These are phyloP conservation scores for Bactericera cockerelli DNA, from an alignment of 1,140 invertebrate genomes.

Conservation along the genomic window DNA sequence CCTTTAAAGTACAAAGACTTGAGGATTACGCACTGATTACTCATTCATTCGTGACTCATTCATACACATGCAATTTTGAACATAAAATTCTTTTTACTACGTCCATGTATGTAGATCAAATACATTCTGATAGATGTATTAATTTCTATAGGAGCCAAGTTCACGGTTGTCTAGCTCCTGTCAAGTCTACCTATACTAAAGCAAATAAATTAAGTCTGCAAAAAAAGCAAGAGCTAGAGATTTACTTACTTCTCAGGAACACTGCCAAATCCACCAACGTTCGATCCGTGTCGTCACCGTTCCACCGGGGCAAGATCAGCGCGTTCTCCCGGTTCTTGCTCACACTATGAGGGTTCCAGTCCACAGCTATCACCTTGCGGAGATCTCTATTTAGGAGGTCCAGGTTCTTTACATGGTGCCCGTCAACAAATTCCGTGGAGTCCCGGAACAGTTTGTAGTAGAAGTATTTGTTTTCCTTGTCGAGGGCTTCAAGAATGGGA, in stretches of 20 bases:
- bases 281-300: conserved; percentile 82
- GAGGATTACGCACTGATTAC: too few species aligned
- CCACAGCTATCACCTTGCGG: conserved; percentile 89
- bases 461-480: conserved; percentile 67
- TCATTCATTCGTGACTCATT: too few species aligned
- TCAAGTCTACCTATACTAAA: too few species aligned
- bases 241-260: conserved; percentile 69
- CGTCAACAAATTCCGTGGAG: conserved; percentile 88
- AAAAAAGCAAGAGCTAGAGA: too few species aligned
- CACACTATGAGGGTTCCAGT: conserved; percentile 80
- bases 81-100: too few species aligned
- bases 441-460: conserved; percentile 88
- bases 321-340: conserved; percentile 81
- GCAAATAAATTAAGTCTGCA: too few species aligned
- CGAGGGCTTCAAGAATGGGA: conserved; percentile 85
- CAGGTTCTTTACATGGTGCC: conserved; percentile 92
- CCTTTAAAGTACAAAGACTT: too few species aligned
- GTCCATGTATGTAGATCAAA: too few species aligned
- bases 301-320: conserved; percentile 77
- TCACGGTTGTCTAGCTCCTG: too few species aligned
- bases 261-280: conserved; percentile 80
- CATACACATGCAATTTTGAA: too few species aligned
- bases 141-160: too few species aligned
- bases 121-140: too few species aligned
- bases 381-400: conserved; percentile 88